These are phyloP conservation scores for Hormiphora californensis DNA, from an alignment of 37 sponge, comb jelly and placozoan genomes.

Conservation along the genomic window DNA sequence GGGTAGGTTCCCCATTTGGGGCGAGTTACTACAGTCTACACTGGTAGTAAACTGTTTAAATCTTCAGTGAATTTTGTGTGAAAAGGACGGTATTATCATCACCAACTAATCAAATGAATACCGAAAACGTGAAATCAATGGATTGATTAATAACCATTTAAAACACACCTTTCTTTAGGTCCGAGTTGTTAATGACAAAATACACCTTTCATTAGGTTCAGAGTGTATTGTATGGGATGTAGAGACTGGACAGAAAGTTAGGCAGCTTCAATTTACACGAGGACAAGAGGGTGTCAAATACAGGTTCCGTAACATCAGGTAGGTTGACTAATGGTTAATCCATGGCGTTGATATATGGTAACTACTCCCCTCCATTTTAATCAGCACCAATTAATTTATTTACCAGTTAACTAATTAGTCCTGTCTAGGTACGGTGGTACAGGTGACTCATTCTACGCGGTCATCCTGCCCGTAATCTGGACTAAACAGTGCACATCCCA, in stretches of 20 bases:
- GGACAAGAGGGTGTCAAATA: not conserved
- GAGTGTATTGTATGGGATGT: constrained; percentile 50
- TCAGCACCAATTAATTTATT: not conserved
- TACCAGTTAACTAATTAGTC: not conserved
- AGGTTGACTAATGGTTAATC: not conserved
- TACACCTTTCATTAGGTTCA: too few relatives aligned
- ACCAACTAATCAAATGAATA: too few relatives aligned
- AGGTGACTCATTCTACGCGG: not conserved
- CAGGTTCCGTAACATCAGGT: constrained; percentile 14
- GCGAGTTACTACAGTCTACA: too few relatives aligned
- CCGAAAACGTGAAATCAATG: too few relatives aligned
- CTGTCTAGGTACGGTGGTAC: not conserved
- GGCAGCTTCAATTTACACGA: not conserved
- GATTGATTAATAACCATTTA: too few relatives aligned
- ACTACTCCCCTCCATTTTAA: not conserved
- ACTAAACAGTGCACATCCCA: not conserved
- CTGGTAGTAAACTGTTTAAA: too few relatives aligned
- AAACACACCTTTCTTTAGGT: too few relatives aligned
- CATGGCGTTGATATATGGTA: not conserved
- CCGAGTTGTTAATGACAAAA: too few relatives aligned
- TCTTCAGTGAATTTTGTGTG: too few relatives aligned
- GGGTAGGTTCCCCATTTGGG: too few relatives aligned
- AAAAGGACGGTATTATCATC: too few relatives aligned
- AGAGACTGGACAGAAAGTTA: not conserved
- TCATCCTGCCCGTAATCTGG: not conserved